Evolutionary conservation across 2,113 vertebrate species (phyloP), one percentile per base, ranked within the genome.

Genomic region (Dicaeum eximium): DNA sequence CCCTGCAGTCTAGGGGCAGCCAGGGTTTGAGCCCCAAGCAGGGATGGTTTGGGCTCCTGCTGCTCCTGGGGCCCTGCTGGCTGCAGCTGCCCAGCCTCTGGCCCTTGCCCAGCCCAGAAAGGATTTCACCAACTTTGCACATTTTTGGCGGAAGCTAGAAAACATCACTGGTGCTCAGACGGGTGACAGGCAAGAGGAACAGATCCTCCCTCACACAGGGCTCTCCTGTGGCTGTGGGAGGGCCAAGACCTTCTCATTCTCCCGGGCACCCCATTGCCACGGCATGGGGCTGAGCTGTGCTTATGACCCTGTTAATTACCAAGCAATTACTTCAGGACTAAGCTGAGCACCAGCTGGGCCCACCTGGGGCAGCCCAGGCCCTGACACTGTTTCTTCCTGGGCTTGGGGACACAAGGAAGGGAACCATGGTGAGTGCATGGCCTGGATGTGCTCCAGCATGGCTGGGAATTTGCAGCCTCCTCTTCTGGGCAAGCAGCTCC

Each of bases 381-480:
- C 5, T 1, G n/a, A 24, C 24, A 44, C 28, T 1, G 5, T 22
- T 45, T 44, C 21, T 18, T 44, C 8, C 72, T 1, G 3, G 31
- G 48, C 30, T 12, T 0, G 14, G 71, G 69, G 31, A 71, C 47
- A 44, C 10, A 0, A 1, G 30, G 22, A 58, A 54, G 31, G 17
- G 40, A 65, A 14, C 21, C 0, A 1, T 0, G 8, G 31, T 21
- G 54, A 44, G 66, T 16, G 23, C 71, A 2, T 0, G 2, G 33
- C 17, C 35, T 8, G 31, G 40, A 28, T 21, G 24, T 25, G 48
- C 53, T 53, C 44, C 81, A 65, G 50, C 61, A 12, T 0, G 4
- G 48, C 65, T 13, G 3, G 35, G 64, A 60, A 51, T 35, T 1
- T 24, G 60, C 40, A 62, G 10, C 35, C 70, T 84, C 69, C 51